These are phyloP conservation scores for Aspidoscelis tigris DNA, from an alignment of 2,113 vertebrate species.

Conservation along the genomic window DNA sequence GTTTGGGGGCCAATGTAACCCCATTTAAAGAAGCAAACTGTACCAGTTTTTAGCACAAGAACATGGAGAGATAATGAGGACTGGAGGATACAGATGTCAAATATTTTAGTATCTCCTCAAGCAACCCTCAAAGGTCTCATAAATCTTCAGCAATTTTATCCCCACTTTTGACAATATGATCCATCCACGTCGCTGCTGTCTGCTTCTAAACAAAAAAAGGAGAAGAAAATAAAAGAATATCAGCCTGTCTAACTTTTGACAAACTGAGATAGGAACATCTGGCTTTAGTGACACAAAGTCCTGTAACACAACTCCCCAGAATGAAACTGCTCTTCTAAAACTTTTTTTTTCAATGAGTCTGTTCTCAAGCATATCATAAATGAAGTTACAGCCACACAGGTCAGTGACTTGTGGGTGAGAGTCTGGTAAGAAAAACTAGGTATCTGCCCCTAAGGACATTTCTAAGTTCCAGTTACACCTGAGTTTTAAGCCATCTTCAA, in stretches of 20 bases:
- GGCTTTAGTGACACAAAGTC: background rate
- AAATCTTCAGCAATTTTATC: background rate
- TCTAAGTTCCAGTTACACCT: too few species aligned
- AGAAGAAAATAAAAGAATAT: too few species aligned
- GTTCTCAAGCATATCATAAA: background rate
- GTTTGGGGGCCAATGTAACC: background rate
- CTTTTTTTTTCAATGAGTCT: background rate
- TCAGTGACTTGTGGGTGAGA: background rate
- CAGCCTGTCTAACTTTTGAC: background rate
- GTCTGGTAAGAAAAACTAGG: background rate
- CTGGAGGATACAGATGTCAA: background rate
- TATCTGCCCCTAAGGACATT: background rate
- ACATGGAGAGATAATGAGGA: background rate
- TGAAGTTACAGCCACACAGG: background rate
- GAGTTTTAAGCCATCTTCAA: too few species aligned
- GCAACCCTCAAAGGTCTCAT: background rate
- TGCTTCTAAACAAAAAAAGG: background rate
- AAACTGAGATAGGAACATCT: conserved; percentile 18
- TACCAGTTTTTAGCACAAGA: background rate
- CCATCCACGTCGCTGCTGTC: background rate
- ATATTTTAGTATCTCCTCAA: background rate
- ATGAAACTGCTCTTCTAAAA: background rate
- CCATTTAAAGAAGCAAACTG: background rate
- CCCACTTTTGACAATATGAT: conserved; percentile 1
- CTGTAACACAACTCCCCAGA: background rate